Evolutionary conservation across 2,113 vertebrate genomes (phyloP).

Genomic region (Pollimyrus isidori): DNA sequence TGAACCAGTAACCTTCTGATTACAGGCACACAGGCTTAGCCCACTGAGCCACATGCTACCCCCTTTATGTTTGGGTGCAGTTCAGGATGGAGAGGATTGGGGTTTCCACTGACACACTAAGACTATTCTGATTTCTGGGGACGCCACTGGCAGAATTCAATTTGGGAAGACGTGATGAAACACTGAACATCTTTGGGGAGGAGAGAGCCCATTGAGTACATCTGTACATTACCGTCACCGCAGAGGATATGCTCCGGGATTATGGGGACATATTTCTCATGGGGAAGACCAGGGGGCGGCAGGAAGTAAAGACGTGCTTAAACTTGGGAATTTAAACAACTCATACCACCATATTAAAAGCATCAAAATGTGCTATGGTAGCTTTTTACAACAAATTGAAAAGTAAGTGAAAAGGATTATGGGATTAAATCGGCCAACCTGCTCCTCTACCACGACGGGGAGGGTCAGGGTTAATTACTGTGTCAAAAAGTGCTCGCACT

Average conservation of each 20-base stretch:
- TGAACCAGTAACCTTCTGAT: no score
- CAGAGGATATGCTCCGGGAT: background rate
- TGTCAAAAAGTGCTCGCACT: conserved; percentile 67
- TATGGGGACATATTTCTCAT: background rate
- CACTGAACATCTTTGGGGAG: background rate
- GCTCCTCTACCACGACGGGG: background rate
- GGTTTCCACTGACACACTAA: background rate
- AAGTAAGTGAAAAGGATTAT: background rate
- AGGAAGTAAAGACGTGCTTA: background rate
- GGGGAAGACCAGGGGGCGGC: background rate
- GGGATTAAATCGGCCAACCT: background rate
- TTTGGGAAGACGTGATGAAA: background rate
- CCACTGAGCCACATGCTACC: no score
- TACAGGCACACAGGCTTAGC: no score
- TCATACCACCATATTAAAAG: background rate
- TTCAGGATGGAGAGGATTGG: background rate
- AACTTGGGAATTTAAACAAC: background rate
- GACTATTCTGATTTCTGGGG: background rate
- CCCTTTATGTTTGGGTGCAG: background rate
- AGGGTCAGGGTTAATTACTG: background rate
- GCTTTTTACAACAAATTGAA: background rate
- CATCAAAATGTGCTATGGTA: background rate
- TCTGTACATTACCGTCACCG: background rate
- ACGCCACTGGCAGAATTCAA: background rate
- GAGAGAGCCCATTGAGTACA: background rate